Base-by-base conservation (phyloP, 2,797 vertebrate genomes). In the Astyanax mexicanus region DNA sequence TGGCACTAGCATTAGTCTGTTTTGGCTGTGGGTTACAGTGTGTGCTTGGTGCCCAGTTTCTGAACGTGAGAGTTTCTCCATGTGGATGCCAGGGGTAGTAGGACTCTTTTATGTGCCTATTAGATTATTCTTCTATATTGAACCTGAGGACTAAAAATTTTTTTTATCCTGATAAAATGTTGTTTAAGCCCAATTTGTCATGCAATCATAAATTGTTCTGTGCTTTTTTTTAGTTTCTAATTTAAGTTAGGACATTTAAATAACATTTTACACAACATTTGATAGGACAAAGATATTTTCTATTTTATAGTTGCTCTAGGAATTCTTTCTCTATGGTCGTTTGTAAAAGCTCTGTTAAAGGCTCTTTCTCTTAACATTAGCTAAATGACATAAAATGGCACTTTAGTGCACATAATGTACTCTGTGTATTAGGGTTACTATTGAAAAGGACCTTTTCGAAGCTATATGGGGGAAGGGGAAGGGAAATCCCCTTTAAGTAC, bases 11-110 rank as follows among this genome's bases (percentile, higher is more conserved):
- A 44, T 69, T 60, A 73, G 71, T 84, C 82, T 83, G 27, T 62
- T 83, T 71, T 83, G 78, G 85, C 82, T 83, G 69, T 19, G 6
- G 67, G 67, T 83, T 55, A 7, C 37, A 82, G 73, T 61, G 68
- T 51, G 84, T 83, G 84, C 77, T 80, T 66, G 67, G 55, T 82
- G 86, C 82, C 79, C 87, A 60, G 57, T 60, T 57, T 21, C 17
- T 35, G 86, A 84, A 80, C 77, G 69, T 49, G 35, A 62, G 29
- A 21, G 35, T 60, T 67, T 72, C 69, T 65, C 64, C 40, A 32
- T 11, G 9, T 32, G 57, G 35, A 19, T 58, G 55, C 55, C 55
- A 58, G 29, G 27, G 27, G 5, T 17, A 17, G 55, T 58, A 58
- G 27, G 55, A 9, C 32, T 27, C 55, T n/a, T 35, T 58, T 58